These are phyloP conservation scores for Cacoxenus indagator DNA, from an alignment of 2,888 invertebrate species.

Conservation along the genomic window DNA sequence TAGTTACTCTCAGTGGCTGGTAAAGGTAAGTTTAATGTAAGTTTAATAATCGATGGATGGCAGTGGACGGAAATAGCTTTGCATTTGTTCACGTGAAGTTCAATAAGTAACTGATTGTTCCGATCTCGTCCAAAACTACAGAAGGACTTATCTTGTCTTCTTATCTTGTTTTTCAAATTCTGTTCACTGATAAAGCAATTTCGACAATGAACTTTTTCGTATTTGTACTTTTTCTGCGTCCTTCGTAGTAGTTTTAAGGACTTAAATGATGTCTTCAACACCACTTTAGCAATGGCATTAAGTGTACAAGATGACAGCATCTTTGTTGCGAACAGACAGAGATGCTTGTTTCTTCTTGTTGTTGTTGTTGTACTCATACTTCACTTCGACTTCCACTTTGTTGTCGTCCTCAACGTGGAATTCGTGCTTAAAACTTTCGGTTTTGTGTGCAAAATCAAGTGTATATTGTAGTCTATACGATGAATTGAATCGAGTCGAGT, in stretches of 20 bases:
- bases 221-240: neutral
- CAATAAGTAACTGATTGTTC: too few species aligned
- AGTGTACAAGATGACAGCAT: neutral
- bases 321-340: neutral
- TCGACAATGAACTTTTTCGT: neutral
- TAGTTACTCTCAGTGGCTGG: too few species aligned
- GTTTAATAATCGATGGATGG: too few species aligned
- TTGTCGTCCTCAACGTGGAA: neutral
- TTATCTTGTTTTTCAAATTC: neutral
- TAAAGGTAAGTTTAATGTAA: too few species aligned
- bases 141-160: neutral
- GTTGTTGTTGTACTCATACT: neutral
- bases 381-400: neutral
- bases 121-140: too few species aligned
- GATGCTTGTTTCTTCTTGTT: neutral
- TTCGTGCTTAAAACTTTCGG: neutral
- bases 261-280: slow-evolving; percentile 6
- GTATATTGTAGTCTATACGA: slow-evolving; percentile 1
- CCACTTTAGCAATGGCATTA: neutral
- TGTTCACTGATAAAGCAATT: neutral
- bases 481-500: neutral
- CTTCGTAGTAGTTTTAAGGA: neutral
- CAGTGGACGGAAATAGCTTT: too few species aligned
- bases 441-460: neutral
- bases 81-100: too few species aligned